Evolutionary conservation across 1,140 invertebrate species (phyloP).

Genomic region (Microplitis mediator): DNA sequence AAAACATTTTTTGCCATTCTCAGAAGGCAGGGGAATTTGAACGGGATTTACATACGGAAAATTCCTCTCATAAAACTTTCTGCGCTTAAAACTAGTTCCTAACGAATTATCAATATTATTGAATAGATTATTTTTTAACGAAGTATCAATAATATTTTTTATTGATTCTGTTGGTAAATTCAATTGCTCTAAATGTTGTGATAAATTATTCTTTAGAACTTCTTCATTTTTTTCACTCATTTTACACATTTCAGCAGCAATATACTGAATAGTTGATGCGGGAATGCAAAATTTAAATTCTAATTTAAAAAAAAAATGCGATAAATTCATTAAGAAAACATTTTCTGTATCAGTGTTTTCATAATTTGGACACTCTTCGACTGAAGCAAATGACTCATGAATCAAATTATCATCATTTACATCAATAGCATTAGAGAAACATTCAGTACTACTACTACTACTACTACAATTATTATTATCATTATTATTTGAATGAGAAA

Average conservation of each 20-base stretch:
- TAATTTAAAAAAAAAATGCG: constrained; percentile 20
- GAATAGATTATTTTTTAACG: neutral
- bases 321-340: constrained; percentile 13
- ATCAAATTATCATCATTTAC: neutral
- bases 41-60: constrained; percentile 32
- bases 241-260: constrained; percentile 3
- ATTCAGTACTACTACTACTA: too few species aligned
- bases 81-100: neutral
- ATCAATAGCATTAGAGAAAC: too few species aligned
- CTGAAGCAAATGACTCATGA: neutral
- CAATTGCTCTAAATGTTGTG: too few species aligned
- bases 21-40: too few species aligned
- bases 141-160: too few species aligned
- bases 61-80: constrained; percentile 12
- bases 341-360: neutral
- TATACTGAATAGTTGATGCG: constrained; percentile 20
- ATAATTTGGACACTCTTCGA: neutral
- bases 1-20: too few species aligned
- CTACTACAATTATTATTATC: too few species aligned
- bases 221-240: neutral
- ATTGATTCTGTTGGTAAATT: neutral
- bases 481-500: too few species aligned
- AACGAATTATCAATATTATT: neutral
- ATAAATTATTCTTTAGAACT: constrained; percentile 6
- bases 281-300: constrained; percentile 16